Evolutionary conservation across 2,113 vertebrate species (phyloP), one percentile per base, ranked within the genome.

Genomic region (Tragelaphus strepsiceros): DNA sequence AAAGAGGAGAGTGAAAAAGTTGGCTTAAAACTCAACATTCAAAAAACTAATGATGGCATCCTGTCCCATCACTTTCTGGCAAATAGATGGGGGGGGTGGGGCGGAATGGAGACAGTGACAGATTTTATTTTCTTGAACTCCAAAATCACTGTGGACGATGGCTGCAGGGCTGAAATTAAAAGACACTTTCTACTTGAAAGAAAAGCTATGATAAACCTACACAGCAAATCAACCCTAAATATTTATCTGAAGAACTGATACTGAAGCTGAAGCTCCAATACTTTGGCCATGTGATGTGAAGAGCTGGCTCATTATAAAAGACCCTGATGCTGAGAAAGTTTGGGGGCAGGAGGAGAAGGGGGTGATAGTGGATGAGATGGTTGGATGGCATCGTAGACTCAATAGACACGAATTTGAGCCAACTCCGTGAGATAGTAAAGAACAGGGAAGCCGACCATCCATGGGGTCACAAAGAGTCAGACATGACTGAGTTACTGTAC

Each of bases 391-490:
- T 21, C 64, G 35, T 21, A n/a, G n/a, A 35, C 32, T 35, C n/a
- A 35, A 11, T 21, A n/a, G 17, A 21, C 17, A 5, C 11, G 64
- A 21, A n/a, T 35, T 67, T 67, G 17, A 2, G n/a, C 32, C 16
- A n/a, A 5, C 64, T 67, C 32, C 0, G 0, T 10, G 17, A 2
- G n/a, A n/a, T 11, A n/a, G 64, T 67, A n/a, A 67, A n/a, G 64
- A 4, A 67, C 9, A 67, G 32, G 17, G 32, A 67, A n/a, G 17
- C n/a, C 64, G 35, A n/a, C 17, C 10, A 8, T 35, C 7, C 64
- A 11, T 67, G 17, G 64, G 9, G 64, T 67, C 32, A 2, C 32
- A 35, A 19, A n/a, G 9, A 67, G 32, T 67, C 17, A 35, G 64
- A 35, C 64, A 21, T 19, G 8, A 35, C n/a, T 35, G 17, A 67